Base-by-base conservation (phyloP, 2,113 vertebrate genomes). In the Salvator merianae region DNA sequence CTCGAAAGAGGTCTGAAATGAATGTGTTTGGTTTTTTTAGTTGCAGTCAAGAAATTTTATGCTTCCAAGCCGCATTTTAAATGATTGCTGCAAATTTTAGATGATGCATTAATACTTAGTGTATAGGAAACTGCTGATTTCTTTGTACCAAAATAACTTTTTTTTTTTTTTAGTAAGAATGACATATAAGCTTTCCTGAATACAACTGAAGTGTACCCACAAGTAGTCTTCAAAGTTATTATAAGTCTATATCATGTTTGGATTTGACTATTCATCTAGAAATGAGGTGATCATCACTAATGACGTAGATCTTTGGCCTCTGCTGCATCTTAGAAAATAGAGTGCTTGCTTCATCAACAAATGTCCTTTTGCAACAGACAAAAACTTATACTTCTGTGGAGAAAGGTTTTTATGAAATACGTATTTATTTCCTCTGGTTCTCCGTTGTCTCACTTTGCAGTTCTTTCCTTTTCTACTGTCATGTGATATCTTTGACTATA, bases 191-290 rank as follows among this genome's bases (percentile, higher is more conserved):
- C 63, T 50, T 79, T 43, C 22, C 65, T 30, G 7, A 75, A 13
- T 66, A 66, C 40, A 66, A 10, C 40, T 34, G 59, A 50, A 65
- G 22, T 66, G 72, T 66, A 75, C 34, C 40, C 34, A 75, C 30
- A 75, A 32, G 34, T 75, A 40, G 62, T 83, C 55, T 75, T 47
- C n/a, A 20, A 3, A 65, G 22, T n/a, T 30, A 26, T 40, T 14
- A 43, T n/a, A 53, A 10, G 59, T 28, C 10, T 83, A 26, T 18
- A 83, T 28, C 28, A 78, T 78, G 36, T 10, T 77, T 38, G 77
- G 28, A 69, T 26, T 68, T 59, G 47, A 77, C 83, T 84, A 65
- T 7, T 84, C 28, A 32, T 78, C 83, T 78, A 47, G 66, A 69
- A 68, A 84, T 59, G 36, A 78, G 34, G 36, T 78, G 34, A 59